Evolutionary conservation across 2,888 invertebrate species (phyloP), one percentile per base, ranked within the genome.

Genomic region (Sericinus montela): DNA sequence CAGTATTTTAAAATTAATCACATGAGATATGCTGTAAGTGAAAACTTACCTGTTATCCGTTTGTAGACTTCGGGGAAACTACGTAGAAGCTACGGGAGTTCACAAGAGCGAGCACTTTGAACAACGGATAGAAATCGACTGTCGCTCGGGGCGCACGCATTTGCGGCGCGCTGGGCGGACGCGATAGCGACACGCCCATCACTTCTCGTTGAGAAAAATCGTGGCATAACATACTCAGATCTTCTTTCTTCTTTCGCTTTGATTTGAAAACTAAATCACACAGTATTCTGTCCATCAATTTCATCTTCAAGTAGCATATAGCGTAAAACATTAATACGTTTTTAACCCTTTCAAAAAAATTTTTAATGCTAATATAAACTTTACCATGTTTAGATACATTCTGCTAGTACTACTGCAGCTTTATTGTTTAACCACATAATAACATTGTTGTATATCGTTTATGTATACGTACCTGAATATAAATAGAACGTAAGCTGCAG

Each of bases 141-240:
- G 75, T 69, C 66, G 54, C 48, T 51, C 57, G 59, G 53, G 46
- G 50, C 57, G 59, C 53, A 59, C 58, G 55, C 37, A 30, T 11
- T 35, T 10, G 16, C 55, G 52, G 54, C 44, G 48, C 58, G 66
- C 70, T 78, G 83, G 85, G 84, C 83, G 84, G 85, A 68, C 66
- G 65, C 57, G 54, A 13, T 8, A 30, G 28, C 49, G 83, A 76
- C 83, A 84, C 85, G 86, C 84, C 84, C 78, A 61, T 52, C 55
- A 57, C 51, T 50, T 8, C 10, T 51, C 55, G 47, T 57, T 50
- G 59, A 58, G 50, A 62, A 57, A 56, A 54, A 55, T 49, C 51
- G 36, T 42, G 48, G 48, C 5, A 19, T 5, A 42, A 29, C 13
- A 25, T 28, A 5, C 41, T 28, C 11, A 19, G 19, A 15, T 47